A percentile compares a stretch with the other conserved stretches of the same genome.
Evolutionary conservation across 2,888 invertebrate species (phyloP).

Genomic region (Trichopoda pennipes): DNA sequence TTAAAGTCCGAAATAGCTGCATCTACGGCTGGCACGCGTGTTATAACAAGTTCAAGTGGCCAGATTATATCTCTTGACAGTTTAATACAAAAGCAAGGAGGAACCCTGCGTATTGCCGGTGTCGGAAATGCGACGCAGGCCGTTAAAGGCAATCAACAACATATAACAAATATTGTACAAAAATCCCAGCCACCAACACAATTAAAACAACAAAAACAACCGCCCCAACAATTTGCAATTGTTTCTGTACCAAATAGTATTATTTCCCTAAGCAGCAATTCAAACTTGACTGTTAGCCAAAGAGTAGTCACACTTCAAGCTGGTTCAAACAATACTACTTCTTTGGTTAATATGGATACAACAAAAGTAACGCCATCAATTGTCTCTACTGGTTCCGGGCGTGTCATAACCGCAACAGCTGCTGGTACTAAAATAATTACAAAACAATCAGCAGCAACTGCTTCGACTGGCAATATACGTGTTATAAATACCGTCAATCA

Average conservation of each 20-base stretch:
- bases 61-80: conserved; percentile 80
- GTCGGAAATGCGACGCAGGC: conserved; percentile 32
- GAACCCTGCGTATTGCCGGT: conserved; percentile 59
- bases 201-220: conserved; percentile 70
- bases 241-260: conserved; percentile 82
- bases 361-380: conserved; percentile 58
- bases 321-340: conserved; percentile 23
- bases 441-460: conserved; percentile 45
- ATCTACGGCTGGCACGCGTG: conserved; percentile 46
- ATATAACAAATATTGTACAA: conserved; percentile 40
- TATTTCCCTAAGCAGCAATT: conserved; percentile 72
- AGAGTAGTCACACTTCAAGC: conserved; percentile 75
- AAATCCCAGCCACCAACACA: conserved; percentile 69
- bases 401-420: conserved; percentile 69
- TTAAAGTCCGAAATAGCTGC: conserved; percentile 49
- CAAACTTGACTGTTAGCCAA: conserved; percentile 65
- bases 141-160: conserved; percentile 47
- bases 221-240: conserved; percentile 81
- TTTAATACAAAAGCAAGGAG: conserved; percentile 70
- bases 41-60: conserved; percentile 82
- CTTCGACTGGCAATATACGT: conserved; percentile 76
- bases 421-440: conserved; percentile 64
- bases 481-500: conserved; percentile 80
- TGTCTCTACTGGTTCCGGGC: conserved; percentile 42
- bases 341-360: conserved; percentile 49